Conservation (phyloP, 2,113 vertebrate genomes). For the Protobothrops mucrosquamatus region DNA sequence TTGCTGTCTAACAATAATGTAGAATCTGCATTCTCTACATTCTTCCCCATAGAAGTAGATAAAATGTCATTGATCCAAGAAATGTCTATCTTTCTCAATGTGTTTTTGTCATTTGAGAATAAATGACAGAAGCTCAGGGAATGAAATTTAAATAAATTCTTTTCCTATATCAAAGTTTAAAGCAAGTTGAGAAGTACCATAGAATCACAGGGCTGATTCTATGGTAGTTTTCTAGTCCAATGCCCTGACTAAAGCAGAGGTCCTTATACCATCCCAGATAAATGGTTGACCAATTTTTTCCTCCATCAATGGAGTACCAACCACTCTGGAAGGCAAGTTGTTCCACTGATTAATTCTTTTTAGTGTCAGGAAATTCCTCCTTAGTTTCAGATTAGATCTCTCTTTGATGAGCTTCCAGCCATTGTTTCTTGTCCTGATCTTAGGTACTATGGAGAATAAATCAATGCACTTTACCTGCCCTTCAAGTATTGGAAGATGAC, state of each 20-base stretch:
- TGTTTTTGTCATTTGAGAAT: not conserved
- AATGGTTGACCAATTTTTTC: not conserved
- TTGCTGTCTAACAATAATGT: not conserved
- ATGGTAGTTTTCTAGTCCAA: not conserved
- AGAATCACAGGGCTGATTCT: not conserved
- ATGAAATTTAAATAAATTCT: not conserved
- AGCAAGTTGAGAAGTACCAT: not conserved
- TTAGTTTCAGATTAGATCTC: not conserved
- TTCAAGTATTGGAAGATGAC: not conserved
- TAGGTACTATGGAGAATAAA: not conserved
- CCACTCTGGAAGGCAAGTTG: not conserved
- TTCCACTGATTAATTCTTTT: not conserved
- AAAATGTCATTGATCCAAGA: not conserved
- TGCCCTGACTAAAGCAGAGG: not conserved
- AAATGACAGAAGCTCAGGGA: not conserved
- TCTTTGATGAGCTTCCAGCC: not conserved
- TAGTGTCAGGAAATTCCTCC: not conserved
- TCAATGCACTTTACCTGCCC: not conserved
- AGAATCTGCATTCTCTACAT: not conserved
- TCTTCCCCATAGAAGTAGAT: not conserved
- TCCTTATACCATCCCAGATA: not conserved
- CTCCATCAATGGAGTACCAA: not conserved
- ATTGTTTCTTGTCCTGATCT: not conserved
- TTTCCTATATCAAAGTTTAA: not conserved
- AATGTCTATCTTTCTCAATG: not conserved